Conservation (phyloP, 2,888 invertebrate genomes). For the Ditylenchus weischeri region DNA sequence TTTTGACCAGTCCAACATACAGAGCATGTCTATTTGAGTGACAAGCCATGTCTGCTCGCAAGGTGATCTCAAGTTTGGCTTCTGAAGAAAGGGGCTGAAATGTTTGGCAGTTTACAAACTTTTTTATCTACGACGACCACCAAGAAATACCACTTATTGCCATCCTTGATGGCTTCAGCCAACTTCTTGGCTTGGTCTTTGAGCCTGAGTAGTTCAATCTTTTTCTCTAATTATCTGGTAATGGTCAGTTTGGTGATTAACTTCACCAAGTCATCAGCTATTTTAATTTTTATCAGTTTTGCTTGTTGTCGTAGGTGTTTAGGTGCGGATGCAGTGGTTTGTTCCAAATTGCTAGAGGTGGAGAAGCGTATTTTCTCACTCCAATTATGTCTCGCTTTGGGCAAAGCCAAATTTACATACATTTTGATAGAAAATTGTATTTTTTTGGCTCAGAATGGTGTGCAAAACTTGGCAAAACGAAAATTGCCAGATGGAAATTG, state of each 20-base stretch:
- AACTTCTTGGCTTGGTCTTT: constrained; percentile 47
- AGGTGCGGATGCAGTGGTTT: neutral
- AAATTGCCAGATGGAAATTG: too few relatives aligned
- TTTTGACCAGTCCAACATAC: constrained; percentile 92
- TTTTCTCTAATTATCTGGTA: constrained; percentile 41
- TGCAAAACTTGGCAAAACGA: too few relatives aligned
- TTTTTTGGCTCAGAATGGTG: too few relatives aligned
- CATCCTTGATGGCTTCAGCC: constrained; percentile 34
- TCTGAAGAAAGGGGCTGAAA: constrained; percentile 16
- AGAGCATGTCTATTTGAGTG: constrained; percentile 70
- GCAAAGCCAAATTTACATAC: constrained; percentile 38
- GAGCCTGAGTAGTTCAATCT: constrained; percentile 46
- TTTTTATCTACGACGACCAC: neutral
- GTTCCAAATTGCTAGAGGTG: neutral
- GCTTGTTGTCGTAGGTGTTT: too few relatives aligned
- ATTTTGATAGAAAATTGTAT: constrained; percentile 17
- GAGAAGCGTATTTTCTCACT: constrained; percentile 25
- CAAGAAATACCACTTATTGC: constrained; percentile 11
- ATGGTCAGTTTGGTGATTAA: constrained; percentile 36
- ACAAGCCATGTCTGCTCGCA: constrained; percentile 30
- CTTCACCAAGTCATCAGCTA: constrained; percentile 23
- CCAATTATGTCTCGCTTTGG: constrained; percentile 56
- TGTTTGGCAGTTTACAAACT: neutral
- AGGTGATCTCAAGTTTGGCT: constrained; percentile 24
- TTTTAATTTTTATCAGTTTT: neutral